Evolutionary conservation across 2,888 invertebrate genomes (phyloP).

Genomic region (Pristionchus exspectatus): DNA sequence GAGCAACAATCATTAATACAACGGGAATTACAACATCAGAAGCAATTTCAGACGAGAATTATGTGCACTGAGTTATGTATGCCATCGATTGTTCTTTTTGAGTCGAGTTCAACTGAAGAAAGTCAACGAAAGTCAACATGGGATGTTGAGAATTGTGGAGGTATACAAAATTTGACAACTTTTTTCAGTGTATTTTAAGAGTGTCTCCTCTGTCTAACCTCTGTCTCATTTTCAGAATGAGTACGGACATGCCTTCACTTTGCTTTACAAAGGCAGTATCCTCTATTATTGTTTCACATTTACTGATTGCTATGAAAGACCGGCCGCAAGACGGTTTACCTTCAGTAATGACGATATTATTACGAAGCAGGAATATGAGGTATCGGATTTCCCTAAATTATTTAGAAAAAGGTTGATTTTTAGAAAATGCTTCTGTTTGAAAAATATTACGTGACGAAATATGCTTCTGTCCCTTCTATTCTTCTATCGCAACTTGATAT

Average conservation of each 20-base stretch:
- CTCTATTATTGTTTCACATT: background rate
- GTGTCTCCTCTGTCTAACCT: no score
- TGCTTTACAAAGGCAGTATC: background rate
- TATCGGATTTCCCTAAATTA: no score
- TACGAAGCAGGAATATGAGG: no score
- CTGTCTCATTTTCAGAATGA: background rate
- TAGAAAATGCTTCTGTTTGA: background rate
- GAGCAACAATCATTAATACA: no score
- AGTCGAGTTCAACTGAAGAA: background rate
- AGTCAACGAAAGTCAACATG: background rate
- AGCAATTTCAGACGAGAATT: background rate
- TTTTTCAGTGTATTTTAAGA: background rate
- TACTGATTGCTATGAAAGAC: background rate
- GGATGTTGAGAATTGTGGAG: background rate
- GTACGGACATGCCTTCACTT: background rate
- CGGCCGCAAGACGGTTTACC: background rate
- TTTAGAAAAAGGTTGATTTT: no score
- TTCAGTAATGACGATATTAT: no score
- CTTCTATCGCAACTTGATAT: background rate
- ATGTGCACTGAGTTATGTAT: background rate
- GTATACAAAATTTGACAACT: background rate
- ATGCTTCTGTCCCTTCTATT: background rate
- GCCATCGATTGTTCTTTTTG: background rate
- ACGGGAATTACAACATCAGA: no score
- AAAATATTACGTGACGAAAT: background rate